Base-by-base conservation (phyloP, 2,113 vertebrate genomes). In the Mohoua ochrocephala region DNA sequence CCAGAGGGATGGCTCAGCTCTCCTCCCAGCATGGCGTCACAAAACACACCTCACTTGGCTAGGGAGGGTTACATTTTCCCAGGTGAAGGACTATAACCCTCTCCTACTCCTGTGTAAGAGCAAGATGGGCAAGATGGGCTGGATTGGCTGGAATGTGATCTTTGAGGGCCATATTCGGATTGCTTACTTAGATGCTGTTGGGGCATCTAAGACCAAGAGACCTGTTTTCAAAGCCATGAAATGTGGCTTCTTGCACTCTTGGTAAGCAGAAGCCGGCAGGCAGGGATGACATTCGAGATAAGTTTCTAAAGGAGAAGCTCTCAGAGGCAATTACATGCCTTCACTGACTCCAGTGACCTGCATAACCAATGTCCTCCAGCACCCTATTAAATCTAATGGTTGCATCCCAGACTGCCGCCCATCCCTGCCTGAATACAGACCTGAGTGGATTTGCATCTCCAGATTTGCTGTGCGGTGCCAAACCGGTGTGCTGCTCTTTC, bases 31-130 rank as follows among this genome's bases (percentile, higher is more conserved):
- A 11, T 8, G 1, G 7, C 24, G 37, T 31, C 5, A 15, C 17
- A 65, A 75, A 69, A 65, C 20, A 31, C 0, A 0, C 15, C 42
- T 42, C 8, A 1, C 13, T 13, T 11, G 10, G 20, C 15, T 35
- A 45, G 11, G 23, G 12, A 84, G 20, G 6, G 24, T 23, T 12
- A 49, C 31, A 4, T 82, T 81, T 87, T 75, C 44, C 42, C n/a
- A 20, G 0, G 0, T 9, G 28, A 78, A 81, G 20, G 45, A 41
- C 56, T 42, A 9, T 23, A 53, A 75, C 6, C 10, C 10, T 33
- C 17, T 74, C 64, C 35, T 63, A 15, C 27, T 76, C 75, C 87
- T 53, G 17, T 1, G 3, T 19, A 57, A 82, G 27, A 61, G 14
- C 28, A 74, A 39, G 13, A 50, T 20, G 30, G n/a, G 14, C 28